These are phyloP conservation scores for Clavelina lepadiformis DNA, from an alignment of 23 tunicate genomes.

Conservation along the genomic window DNA sequence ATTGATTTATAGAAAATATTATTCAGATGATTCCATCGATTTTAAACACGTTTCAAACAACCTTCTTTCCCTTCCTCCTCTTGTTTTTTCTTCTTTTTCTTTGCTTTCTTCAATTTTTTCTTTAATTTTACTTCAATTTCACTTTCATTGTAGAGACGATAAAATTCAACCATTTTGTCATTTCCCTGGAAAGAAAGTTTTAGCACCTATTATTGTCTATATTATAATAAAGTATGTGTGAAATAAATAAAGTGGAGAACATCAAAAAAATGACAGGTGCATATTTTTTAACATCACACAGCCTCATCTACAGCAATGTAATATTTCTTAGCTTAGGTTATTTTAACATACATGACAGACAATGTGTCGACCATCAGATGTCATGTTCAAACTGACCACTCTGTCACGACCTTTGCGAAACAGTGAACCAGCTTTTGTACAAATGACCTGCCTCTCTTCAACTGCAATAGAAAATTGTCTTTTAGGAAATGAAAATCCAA, in stretches of 20 bases:
- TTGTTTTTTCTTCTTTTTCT: slow-evolving; percentile 28
- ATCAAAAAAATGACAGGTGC: too few relatives aligned
- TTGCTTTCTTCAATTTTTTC: slow-evolving; percentile 44
- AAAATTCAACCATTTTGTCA: slow-evolving; percentile 60
- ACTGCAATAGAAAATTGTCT: slow-evolving; percentile 1
- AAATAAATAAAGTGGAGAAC: too few relatives aligned
- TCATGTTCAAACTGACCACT: slow-evolving; percentile 44
- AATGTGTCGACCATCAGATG: slow-evolving; percentile 46
- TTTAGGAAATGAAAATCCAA: neutral
- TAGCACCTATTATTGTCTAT: too few relatives aligned
- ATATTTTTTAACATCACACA: too few relatives aligned
- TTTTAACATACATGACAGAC: slow-evolving; percentile 57
- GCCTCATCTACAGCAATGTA: too few relatives aligned
- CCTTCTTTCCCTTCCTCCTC: slow-evolving; percentile 14
- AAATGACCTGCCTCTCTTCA: slow-evolving; percentile 41
- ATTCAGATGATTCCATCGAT: too few relatives aligned
- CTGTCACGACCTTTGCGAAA: slow-evolving; percentile 56
- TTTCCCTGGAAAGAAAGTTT: slow-evolving; percentile 57
- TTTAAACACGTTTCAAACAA: too few relatives aligned
- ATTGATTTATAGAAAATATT: too few relatives aligned
- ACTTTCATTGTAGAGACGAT: slow-evolving; percentile 31
- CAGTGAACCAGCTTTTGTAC: slow-evolving; percentile 67
- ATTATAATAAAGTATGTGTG: too few relatives aligned
- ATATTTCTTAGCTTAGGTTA: too few relatives aligned
- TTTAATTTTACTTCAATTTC: slow-evolving; percentile 46